Base-by-base conservation (phyloP, 1,140 invertebrate species). In the Lucilia sericata region DNA sequence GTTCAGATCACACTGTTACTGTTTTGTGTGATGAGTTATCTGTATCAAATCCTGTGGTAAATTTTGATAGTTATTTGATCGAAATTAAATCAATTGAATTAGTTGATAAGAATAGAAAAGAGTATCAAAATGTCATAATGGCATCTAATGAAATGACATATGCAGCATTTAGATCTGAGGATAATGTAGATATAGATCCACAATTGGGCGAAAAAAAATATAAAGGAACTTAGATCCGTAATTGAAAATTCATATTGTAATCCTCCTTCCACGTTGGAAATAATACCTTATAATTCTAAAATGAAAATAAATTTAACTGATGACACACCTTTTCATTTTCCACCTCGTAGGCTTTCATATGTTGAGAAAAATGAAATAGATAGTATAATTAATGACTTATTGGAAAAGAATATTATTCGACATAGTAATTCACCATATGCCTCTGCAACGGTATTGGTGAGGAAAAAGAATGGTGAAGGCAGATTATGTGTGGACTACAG, bases 401-500 rank as follows among this genome's bases (percentile, higher is more conserved):
- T 88, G 10, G 36, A 85, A 25, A 65, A 85, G 7, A 76, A 84
- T 9, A 86, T 88, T 21, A 88, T 90, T 76, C 30, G 87, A 51
- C 74, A 30, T 0, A 75, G 74, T 34, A 34, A 75, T 13, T 75
- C 74, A 7, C 74, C 74, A 34, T 75, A 87, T 82, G 86, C 88
- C 13, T 87, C 87, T 36, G 86, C 87, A 10, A 86, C 87, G 10
- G 86, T 88, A 5, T 55, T 88, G 70, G 88, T 87, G 0, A 86
- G 84, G 12, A 74, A 87, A 87, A 78, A 88, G 86, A 82, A 86
- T 85, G 86, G 86, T 19, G 82, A 85, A 21, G 34, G 70, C 5
- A 60, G 87, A 19, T 34, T 86, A 47, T 88, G 87, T 82, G 82
- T 88, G 5, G 88, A 88, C 70, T 88, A 86, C 83, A 74, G 88